phyloP scores from a whole-genome alignment of 2,797 vertebrate species.

The Siniperca scherzeri region DNA sequence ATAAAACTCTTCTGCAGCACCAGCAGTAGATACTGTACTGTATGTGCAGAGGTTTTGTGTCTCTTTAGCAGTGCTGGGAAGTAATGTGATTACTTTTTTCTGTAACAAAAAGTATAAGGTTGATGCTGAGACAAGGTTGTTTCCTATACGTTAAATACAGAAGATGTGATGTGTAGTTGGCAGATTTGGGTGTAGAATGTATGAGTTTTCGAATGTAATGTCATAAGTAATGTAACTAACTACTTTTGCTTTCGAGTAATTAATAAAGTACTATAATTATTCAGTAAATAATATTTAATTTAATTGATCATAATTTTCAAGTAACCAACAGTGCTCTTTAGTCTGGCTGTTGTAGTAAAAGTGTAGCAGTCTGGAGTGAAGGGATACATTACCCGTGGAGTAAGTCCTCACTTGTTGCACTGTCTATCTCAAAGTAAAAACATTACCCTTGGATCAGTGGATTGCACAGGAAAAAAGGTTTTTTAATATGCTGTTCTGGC shows the following conservation, averaged over 20 bases:
- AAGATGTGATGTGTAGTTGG: no score
- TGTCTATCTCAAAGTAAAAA: not conserved
- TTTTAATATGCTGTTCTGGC: not conserved
- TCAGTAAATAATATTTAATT: not conserved
- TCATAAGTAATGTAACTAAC: no score
- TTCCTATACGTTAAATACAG: no score
- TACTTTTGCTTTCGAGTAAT: not conserved
- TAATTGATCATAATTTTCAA: not conserved
- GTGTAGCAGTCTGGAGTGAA: no score
- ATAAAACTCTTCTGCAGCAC: constrained; percentile 9
- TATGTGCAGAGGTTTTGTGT: not conserved
- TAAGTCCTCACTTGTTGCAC: not conserved
- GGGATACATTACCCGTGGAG: not conserved
- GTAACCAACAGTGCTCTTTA: no score
- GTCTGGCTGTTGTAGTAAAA: no score
- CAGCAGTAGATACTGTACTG: not conserved
- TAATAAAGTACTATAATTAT: no score
- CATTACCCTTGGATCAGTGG: not conserved
- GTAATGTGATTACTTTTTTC: not conserved
- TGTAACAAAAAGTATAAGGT: not conserved
- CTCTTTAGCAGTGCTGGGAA: not conserved
- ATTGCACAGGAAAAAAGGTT: not conserved
- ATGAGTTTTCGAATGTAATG: no score
- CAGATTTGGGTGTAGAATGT: no score
- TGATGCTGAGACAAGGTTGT: no score